Evolutionary conservation across 1,140 invertebrate species (phyloP), one percentile per base, ranked within the genome.

Genomic region (Epicauta chinensis): DNA sequence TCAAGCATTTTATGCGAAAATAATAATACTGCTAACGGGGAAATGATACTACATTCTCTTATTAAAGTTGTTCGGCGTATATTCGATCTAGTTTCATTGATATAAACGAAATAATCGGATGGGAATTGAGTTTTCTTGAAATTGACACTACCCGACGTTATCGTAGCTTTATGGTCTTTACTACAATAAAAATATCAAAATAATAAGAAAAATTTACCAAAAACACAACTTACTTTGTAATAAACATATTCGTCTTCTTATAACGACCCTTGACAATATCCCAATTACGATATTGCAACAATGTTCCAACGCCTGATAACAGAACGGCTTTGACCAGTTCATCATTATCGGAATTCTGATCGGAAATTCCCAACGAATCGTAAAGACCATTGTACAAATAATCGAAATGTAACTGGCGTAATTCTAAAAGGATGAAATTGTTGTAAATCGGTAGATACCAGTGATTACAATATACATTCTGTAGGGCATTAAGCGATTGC

Each of bases 31-130:
- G 63, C 54, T 37, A 71, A 41, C 1, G 62, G 51, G 14, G 67
- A 50, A 37, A 71, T 62, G 15, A 67, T 34, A 59, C 66, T 70
- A 39, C 59, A 68, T 62, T 71, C 69, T 36, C 67, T 47, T 17
- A 70, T 59, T 23, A 62, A 32, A n/a, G 64, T 65, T 3, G 61
- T 65, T 52, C 65, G 58, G 45, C 68, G 46, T 7, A 69, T 44
- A 44, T 69, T 67, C 3, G 68, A 70, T n/a, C 63, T 44, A 10
- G 61, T 67, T 60, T 71, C 69, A 50, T 70, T 67, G n/a, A 69
- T 65, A 45, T 71, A 69, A 9, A 70, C 16, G 15, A 70, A 46
- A 48, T 61, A 70, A 39, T 66, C 54, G 4, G 65, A 54, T 1
- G 63, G 59, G 51, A 59, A 68, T 15, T 43, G 46, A 2, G 35